These are phyloP conservation scores for Hestina assimilis DNA, from an alignment of 1,140 invertebrate species.

Conservation along the genomic window DNA sequence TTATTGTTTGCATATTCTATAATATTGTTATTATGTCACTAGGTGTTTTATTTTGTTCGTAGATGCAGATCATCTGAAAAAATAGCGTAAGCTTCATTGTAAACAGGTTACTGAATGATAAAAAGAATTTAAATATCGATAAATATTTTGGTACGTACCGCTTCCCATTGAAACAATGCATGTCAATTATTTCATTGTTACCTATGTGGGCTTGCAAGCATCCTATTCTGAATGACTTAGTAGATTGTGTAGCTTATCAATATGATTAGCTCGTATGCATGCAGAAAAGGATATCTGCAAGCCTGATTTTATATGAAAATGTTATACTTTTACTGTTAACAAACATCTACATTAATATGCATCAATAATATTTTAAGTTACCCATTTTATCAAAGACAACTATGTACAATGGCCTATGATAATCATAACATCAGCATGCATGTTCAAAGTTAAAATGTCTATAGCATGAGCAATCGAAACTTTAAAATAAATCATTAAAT, in stretches of 20 bases:
- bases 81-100: conserved; percentile 43
- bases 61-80: conserved; percentile 45
- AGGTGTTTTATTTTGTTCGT: conserved; percentile 54
- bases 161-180: conserved; percentile 49
- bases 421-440: too few species aligned
- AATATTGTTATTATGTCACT: conserved; percentile 51
- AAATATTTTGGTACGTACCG: conserved; percentile 36
- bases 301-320: not conserved
- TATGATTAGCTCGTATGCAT: not conserved
- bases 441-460: too few species aligned
- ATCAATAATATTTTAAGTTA: not conserved
- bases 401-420: too few species aligned
- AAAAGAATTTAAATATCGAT: conserved; percentile 8
- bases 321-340: too few species aligned
- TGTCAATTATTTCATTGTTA: conserved; percentile 40
- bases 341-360: not conserved
- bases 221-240: not conserved
- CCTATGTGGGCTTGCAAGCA: not conserved
- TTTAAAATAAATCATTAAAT: too few species aligned
- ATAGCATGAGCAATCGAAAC: too few species aligned
- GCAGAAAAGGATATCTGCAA: not conserved
- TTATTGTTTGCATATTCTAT: conserved; percentile 58
- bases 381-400: too few species aligned
- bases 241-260: too few species aligned
- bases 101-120: conserved; percentile 8